These are phyloP conservation scores for Oligia fasciuncula DNA, from an alignment of 2,888 invertebrate species.

Conservation along the genomic window DNA sequence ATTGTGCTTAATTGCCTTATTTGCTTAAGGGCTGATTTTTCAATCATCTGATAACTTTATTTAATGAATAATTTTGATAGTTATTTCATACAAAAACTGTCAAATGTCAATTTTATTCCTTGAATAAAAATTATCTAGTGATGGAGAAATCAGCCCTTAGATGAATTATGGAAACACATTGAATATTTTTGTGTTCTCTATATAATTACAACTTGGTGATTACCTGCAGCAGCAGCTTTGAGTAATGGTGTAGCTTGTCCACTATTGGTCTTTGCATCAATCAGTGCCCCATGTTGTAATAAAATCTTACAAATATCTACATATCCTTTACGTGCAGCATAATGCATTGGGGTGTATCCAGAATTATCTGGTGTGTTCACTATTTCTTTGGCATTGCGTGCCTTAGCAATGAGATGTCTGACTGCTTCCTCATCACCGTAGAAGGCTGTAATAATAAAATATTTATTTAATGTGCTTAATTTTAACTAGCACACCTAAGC, in stretches of 20 bases:
- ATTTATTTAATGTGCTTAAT: slow-evolving; percentile 12
- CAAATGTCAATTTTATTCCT: no score
- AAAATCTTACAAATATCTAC: slow-evolving; percentile 92
- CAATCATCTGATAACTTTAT: no score
- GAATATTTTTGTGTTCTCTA: neutral
- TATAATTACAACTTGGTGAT: slow-evolving; percentile 34
- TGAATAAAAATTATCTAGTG: no score
- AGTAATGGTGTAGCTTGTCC: slow-evolving; percentile 95
- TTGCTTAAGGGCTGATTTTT: no score
- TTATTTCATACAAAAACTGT: no score
- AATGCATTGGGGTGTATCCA: slow-evolving; percentile 97
- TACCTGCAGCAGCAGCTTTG: slow-evolving; percentile 94
- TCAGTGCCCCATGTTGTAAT: slow-evolving; percentile 92
- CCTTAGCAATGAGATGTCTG: slow-evolving; percentile 86
- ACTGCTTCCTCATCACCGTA: slow-evolving; percentile 93
- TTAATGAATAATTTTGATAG: no score
- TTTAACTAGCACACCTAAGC: slow-evolving; percentile 25
- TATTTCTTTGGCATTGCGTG: slow-evolving; percentile 85
- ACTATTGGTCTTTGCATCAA: slow-evolving; percentile 93
- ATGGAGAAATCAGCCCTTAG: no score
- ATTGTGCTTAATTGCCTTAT: slow-evolving; percentile 2
- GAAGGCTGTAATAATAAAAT: slow-evolving; percentile 90
- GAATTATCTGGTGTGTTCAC: slow-evolving; percentile 92
- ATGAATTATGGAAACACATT: no score
- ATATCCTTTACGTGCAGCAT: slow-evolving; percentile 96